Percentiles rank a stretch among this genome's conserved stretches.
Conservation (phyloP, 2,113 vertebrate genomes). For the Anoura caudifer region DNA sequence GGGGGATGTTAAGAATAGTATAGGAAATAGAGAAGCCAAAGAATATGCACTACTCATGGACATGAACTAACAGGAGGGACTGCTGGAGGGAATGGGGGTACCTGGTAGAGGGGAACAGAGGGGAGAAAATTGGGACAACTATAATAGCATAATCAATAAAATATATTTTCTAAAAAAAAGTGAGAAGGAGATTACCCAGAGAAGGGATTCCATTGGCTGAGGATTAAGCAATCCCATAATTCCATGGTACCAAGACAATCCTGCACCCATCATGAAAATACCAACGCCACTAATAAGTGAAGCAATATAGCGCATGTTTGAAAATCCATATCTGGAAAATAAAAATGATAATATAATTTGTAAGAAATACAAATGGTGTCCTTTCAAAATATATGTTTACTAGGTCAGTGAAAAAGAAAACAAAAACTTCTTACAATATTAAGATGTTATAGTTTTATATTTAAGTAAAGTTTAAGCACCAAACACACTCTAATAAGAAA, state of each 20-base stretch:
- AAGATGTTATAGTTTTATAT: not conserved
- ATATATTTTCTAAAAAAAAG: too few relatives aligned
- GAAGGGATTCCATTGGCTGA: slow-evolving; percentile 93
- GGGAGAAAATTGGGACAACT: too few relatives aligned
- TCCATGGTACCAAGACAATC: slow-evolving; percentile 98
- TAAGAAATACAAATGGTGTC: not conserved
- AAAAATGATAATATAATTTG: slow-evolving; percentile 18
- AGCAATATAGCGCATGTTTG: slow-evolving; percentile 99
- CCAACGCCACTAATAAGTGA: slow-evolving; percentile 98
- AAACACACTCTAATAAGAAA: slow-evolving; percentile 39
- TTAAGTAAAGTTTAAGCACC: slow-evolving; percentile 30
- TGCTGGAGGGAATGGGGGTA: too few relatives aligned
- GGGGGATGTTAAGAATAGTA: too few relatives aligned
- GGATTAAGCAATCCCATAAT: slow-evolving; percentile 96
- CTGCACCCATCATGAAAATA: slow-evolving; percentile 99
- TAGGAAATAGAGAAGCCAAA: too few relatives aligned
- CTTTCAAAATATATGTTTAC: slow-evolving; percentile 34
- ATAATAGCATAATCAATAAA: too few relatives aligned
- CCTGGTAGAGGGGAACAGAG: too few relatives aligned
- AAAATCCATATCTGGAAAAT: slow-evolving; percentile 92
- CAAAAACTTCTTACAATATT: not conserved
- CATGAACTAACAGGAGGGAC: too few relatives aligned
- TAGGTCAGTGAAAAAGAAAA: not conserved
- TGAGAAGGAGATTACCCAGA: slow-evolving; percentile 90
- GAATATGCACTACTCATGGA: too few relatives aligned